Conservation (phyloP, 2,113 vertebrate species). For the Oncorhynchus masou region DNA sequence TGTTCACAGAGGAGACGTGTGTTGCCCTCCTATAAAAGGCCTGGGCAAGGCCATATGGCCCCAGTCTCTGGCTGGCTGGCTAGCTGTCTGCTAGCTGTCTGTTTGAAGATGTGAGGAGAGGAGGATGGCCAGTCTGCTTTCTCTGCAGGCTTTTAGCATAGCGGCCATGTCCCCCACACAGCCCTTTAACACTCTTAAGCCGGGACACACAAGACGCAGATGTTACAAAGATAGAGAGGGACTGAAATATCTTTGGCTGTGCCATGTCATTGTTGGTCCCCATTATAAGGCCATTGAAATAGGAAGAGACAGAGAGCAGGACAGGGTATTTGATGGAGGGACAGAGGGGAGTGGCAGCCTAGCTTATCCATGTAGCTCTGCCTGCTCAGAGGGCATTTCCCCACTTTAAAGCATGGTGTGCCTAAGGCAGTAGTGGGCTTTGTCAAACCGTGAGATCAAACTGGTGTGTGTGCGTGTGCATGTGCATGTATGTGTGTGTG, state of each 20-base stretch:
- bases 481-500: too few species aligned
- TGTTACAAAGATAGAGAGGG: constrained; percentile 41
- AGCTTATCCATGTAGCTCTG: too few species aligned
- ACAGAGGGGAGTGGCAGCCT: too few species aligned
- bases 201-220: constrained; percentile 39
- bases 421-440: too few species aligned
- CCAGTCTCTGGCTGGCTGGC: constrained; percentile 17
- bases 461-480: too few species aligned
- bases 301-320: too few species aligned
- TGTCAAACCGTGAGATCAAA: too few species aligned
- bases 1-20: neutral
- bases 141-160: constrained; percentile 27
- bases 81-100: neutral
- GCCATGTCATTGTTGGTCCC: too few species aligned
- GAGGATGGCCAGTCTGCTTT: neutral
- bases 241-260: constrained; percentile 39
- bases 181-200: constrained; percentile 52
- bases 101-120: neutral
- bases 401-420: too few species aligned
- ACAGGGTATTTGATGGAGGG: constrained; percentile 12
- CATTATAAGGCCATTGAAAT: too few species aligned
- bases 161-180: constrained; percentile 13
- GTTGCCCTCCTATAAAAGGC: neutral
- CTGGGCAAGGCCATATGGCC: constrained; percentile 13
- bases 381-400: too few species aligned